Percentiles rank a stretch among this genome's conserved stretches.
These are phyloP conservation scores for Drosophila neocordata DNA, from an alignment of 1,140 invertebrate species.

Conservation along the genomic window DNA sequence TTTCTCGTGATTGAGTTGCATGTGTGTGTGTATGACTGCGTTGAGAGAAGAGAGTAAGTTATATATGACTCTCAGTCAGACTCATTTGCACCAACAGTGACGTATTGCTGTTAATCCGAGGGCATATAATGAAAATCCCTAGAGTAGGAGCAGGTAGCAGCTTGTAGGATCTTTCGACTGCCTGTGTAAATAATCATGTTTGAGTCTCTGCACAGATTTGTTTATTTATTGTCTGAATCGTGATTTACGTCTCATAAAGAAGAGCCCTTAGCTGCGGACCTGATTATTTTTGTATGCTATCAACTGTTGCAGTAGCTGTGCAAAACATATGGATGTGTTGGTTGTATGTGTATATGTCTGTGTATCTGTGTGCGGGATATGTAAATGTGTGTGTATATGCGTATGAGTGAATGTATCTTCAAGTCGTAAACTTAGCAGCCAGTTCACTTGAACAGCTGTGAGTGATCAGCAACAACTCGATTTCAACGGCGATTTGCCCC, in stretches of 20 bases:
- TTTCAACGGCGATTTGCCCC: slow-evolving; percentile 49
- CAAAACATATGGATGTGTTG: slow-evolving; percentile 28
- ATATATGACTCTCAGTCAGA: slow-evolving; percentile 39
- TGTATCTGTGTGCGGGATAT: slow-evolving; percentile 24
- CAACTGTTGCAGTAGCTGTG: slow-evolving; percentile 69
- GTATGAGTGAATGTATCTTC: slow-evolving; percentile 31
- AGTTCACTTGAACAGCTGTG: slow-evolving; percentile 77
- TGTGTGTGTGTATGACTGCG: slow-evolving; percentile 16
- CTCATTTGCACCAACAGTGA: slow-evolving; percentile 37
- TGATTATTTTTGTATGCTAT: slow-evolving; percentile 42
- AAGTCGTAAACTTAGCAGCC: slow-evolving; percentile 65
- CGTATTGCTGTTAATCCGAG: slow-evolving; percentile 28
- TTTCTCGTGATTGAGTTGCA: slow-evolving; percentile 44
- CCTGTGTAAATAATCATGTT: not conserved
- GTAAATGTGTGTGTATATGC: slow-evolving; percentile 26
- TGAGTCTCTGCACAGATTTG: not conserved
- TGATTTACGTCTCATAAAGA: not conserved
- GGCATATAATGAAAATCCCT: not conserved
- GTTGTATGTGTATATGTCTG: too few relatives aligned
- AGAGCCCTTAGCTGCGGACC: slow-evolving; percentile 35
- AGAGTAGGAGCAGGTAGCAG: not conserved
- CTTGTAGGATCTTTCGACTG: not conserved
- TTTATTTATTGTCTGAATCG: not conserved
- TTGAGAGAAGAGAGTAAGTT: slow-evolving; percentile 43
- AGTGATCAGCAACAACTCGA: slow-evolving; percentile 69